A percentile compares a stretch with the other conserved stretches of the same genome.
These are phyloP conservation scores for human DNA, from an alignment of 2,113 vertebrate species.

Conservation along the genomic window GRCh38 chr14:84603501-84604000, in stretches of 20 bases:
- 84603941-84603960: background rate
- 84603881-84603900: background rate
- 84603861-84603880: background rate
- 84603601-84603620: background rate
- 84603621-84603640: background rate
- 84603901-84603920: background rate
- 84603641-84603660: background rate
- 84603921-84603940: background rate
- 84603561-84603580: background rate
- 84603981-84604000: background rate
- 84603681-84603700: background rate
- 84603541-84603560: background rate
- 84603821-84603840: background rate
- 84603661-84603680: background rate
- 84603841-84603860: background rate
- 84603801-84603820: background rate
- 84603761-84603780: background rate
- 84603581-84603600: background rate
- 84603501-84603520: background rate
- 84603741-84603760: background rate
- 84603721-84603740: background rate
- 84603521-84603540: background rate
- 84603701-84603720: background rate
- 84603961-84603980: background rate
- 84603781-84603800: background rate